Base-by-base conservation (phyloP, 2,113 vertebrate species). In the Mastomys natalensis region DNA sequence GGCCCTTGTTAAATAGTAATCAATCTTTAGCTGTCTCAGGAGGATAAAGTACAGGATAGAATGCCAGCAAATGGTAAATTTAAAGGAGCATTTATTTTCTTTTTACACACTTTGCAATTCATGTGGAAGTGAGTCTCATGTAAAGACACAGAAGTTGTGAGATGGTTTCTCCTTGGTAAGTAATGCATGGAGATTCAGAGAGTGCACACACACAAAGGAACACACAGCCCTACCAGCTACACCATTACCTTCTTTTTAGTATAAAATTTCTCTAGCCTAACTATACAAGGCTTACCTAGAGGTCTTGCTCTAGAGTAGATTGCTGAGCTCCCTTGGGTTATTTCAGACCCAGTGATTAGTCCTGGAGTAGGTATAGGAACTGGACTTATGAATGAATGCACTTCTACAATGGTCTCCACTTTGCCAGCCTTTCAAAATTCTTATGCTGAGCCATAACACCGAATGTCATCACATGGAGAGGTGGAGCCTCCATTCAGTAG, bases 101-200 rank as follows among this genome's bases (percentile, higher is more conserved):
- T 48, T 84, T 85, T 80, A 89, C 15, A 55, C 85, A 21, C 5
- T 89, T 96, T 95, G 66, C 2, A 82, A 40, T 86, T 93, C 51
- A 45, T 58, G 72, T 58, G 76, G 77, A 85, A 76, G 48, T 51
- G 12, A 81, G 51, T 51, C n/a, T 91, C 15, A 45, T 93, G 77
- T 29, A 45, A 76, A 81, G 68, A 82, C 72, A 55, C 12, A n/a
- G 31, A 95, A 89, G 70, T 68, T 15, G 76, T 51, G 40, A 81
- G 92, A 90, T n/a, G 2, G 12, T 64, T 81, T 11, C 60, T n/a
- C 17, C 29, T 93, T 87, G 40, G 53, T 66, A 76, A 62, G 37
- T 16, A 82, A 48, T 34, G 26, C 19, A 55, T 8, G 26, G 53
- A 60, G 31, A n/a, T 2, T 55, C 51, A 80, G 51, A 9, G 19